These are phyloP conservation scores for Eupithecia inturbata DNA, from an alignment of 2,888 invertebrate species.

Conservation along the genomic window DNA sequence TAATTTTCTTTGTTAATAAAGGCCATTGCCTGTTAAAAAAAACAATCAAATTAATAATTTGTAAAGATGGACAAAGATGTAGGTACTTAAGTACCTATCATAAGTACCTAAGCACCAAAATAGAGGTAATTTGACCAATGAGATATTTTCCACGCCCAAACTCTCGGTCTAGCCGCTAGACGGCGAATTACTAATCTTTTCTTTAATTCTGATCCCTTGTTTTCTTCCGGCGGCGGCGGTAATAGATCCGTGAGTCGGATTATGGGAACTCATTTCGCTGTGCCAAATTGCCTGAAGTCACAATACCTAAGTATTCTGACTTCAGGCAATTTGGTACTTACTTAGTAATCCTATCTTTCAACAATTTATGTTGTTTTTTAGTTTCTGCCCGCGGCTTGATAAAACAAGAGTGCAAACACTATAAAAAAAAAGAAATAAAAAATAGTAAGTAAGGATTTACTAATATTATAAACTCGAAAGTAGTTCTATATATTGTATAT, in stretches of 20 bases:
- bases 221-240: constrained; percentile 63
- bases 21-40: no score
- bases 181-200: constrained; percentile 75
- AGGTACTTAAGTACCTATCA: background rate
- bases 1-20: no score
- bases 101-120: background rate
- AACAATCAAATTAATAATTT: no score
- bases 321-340: constrained; percentile 63
- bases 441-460: no score
- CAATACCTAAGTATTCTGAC: constrained; percentile 37
- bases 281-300: constrained; percentile 61
- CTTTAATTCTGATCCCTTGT: constrained; percentile 78
- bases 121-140: background rate
- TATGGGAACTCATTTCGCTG: constrained; percentile 65
- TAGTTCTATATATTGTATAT: no score
- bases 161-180: constrained; percentile 51
- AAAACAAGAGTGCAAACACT: no score
- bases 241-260: constrained; percentile 72
- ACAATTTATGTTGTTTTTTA: background rate
- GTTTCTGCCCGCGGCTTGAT: background rate
- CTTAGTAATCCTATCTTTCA: no score
- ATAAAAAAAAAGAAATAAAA: no score
- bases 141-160: background rate
- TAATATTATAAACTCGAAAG: no score
- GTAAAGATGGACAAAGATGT: no score